Evolutionary conservation across 2,113 vertebrate genomes (phyloP).

Genomic region (Pachypanchax playfairii): DNA sequence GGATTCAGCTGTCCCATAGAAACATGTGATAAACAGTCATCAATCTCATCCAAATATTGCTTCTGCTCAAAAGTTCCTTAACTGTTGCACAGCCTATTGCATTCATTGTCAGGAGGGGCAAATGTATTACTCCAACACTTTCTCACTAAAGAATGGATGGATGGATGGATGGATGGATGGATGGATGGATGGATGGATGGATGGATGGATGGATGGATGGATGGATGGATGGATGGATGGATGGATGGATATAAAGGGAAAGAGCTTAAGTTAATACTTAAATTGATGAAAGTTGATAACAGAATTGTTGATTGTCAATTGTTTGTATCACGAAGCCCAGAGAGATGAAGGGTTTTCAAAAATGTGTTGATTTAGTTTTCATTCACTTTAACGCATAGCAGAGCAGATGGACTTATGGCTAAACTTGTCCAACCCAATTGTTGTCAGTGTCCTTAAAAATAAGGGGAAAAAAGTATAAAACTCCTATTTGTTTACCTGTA

Average conservation of each 20-base stretch:
- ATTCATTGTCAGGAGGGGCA: background rate
- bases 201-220: background rate
- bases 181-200: background rate
- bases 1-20: slow-evolving; percentile 36
- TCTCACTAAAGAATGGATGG: background rate
- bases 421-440: background rate
- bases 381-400: background rate
- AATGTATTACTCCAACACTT: background rate
- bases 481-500: slow-evolving; percentile 1
- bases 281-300: slow-evolving; percentile 15
- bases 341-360: background rate
- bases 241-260: background rate
- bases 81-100: background rate
- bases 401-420: background rate
- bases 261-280: background rate
- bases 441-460: slow-evolving; percentile 1
- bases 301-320: slow-evolving; percentile 9
- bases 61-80: background rate
- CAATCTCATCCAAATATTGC: slow-evolving; percentile 4
- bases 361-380: background rate
- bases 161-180: background rate
- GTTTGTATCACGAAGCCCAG: slow-evolving; percentile 9
- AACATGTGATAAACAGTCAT: slow-evolving; percentile 41
- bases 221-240: background rate
- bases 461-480: background rate